Base-by-base conservation (phyloP, 2,888 invertebrate species). In the Pyrocoelia pectoralis region DNA sequence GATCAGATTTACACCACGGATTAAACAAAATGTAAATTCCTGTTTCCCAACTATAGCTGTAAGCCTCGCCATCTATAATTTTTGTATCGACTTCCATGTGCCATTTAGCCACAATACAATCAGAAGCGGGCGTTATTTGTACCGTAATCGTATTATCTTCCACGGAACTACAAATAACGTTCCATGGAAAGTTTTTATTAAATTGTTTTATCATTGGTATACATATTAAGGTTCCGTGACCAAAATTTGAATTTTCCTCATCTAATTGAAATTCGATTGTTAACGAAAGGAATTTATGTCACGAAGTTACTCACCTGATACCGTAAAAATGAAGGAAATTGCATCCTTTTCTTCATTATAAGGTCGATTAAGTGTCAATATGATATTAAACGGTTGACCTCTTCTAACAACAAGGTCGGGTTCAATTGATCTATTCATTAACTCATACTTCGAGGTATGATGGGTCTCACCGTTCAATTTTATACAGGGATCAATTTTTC, bases 1-100 rank as follows among this genome's bases (percentile, higher is more conserved):
- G 87, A 73, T 90, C 90, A 52, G 86, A 85, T 29, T 84, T 81
- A 77, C 93, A 92, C 97, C 97, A 97, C 0, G 96, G 93, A 82
- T 97, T 97, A 77, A 93, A 97, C 1, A 97, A 84, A 0, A 97
- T 81, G 76, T 91, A 95, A 67, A 96, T 87, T 12, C 89, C 88
- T 56, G 89, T 86, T 2, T 90, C 88, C 76, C 93, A 88, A n/a
- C 89, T 87, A 79, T 89, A 93, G 69, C 91, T 92, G 57, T 92
- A 83, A 0, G 93, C 88, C 40, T 87, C 88, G 56, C 88, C 88
- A 50, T 86, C 85, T 51, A 84, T 85, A 54, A 89, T 81, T 79
- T 89, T 93, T 0, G 93, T 93, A 73, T 95, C 94, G 13, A 95
- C 86, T 53, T 94, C 94, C 72, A 95, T 80, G 60, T 86, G 88